Evolutionary conservation across 2,113 vertebrate genomes (phyloP), one percentile per base, ranked within the genome.

Genomic region (Ovis aries): DNA sequence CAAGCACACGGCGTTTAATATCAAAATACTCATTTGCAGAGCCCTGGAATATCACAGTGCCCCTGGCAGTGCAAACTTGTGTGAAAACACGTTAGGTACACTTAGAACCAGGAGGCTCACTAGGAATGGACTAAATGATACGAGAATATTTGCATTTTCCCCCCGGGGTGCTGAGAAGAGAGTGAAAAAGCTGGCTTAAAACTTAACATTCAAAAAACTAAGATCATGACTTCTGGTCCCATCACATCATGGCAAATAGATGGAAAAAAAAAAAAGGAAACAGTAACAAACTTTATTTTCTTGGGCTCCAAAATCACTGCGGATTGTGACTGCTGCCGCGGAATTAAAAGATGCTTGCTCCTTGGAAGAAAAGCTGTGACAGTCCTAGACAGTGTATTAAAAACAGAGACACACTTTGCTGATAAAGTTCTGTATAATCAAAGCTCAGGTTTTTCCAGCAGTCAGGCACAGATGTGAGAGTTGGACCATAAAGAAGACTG

Each of bases 21-120:
- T 9, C 45, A 48, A 91, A 48, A 64, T 43, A 13, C n/a, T 64
- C 31, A 14, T 57, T n/a, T 40, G 53, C 74, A 88, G 31, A 82
- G 3, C 45, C 29, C 81, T 31, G 3, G 45, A 23, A 40, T 27
- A 80, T 43, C 40, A 40, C 33, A 40, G 4, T 3, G 16, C 64
- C 43, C 45, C 64, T 31, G 31, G 48, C 43, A 7, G 82, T 8
- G 1, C 4, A 17, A 52, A 7, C 55, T 13, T 2, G 4, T n/a
- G n/a, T 31, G 17, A 57, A 50, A 33, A n/a, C 4, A 45, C 2
- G 2, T 40, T 53, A 0, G 3, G 2, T 1, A 3, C 1, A 21
- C 23, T 23, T 29, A 52, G 78, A 15, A 36, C n/a, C 43, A 67
- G 43, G 71, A 82, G 92, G 48, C 87, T 59, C 36, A 7, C 0